Percentiles rank a stretch among this genome's conserved stretches.
These are phyloP conservation scores for Hypomesus transpacificus DNA, from an alignment of 2,113 vertebrate genomes.

Conservation along the genomic window DNA sequence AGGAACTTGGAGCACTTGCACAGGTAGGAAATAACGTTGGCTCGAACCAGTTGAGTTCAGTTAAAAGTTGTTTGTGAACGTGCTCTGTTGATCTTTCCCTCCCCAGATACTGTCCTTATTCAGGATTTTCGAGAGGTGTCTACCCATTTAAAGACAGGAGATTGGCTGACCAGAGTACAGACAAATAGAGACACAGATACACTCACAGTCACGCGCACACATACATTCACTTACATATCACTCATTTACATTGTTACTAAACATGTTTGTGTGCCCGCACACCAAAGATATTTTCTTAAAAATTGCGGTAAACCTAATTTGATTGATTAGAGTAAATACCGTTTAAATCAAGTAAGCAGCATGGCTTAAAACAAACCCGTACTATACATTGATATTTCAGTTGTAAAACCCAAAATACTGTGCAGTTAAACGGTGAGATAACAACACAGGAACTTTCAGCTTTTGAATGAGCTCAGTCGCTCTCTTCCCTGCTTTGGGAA, in stretches of 20 bases:
- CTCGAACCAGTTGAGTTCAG: constrained; percentile 54
- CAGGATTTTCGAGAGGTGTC: constrained; percentile 58
- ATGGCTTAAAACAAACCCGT: too few relatives aligned
- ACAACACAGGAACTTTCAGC: too few relatives aligned
- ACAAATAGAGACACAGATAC: constrained; percentile 7
- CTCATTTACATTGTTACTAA: not conserved
- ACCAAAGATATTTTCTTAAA: not conserved
- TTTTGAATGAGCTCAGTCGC: too few relatives aligned
- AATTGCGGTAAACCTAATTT: not conserved
- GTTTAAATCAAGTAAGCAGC: not conserved
- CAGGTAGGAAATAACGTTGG: not conserved
- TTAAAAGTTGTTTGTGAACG: constrained; percentile 19
- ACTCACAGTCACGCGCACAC: not conserved
- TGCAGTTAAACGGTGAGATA: too few relatives aligned
- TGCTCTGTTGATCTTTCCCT: constrained; percentile 51
- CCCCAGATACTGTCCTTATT: constrained; percentile 24
- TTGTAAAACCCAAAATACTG: too few relatives aligned
- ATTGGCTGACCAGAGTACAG: constrained; percentile 54
- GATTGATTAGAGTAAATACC: not conserved
- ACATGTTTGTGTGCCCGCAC: not conserved
- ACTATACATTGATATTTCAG: too few relatives aligned
- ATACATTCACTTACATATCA: constrained; percentile 6
- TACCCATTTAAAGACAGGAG: constrained; percentile 49
- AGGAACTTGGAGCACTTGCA: not conserved
- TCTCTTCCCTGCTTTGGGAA: too few relatives aligned